A percentile compares a stretch with the other conserved stretches of the same genome.
Conservation (phyloP, 2,888 invertebrate genomes). For the Ceriagrion tenellum region DNA sequence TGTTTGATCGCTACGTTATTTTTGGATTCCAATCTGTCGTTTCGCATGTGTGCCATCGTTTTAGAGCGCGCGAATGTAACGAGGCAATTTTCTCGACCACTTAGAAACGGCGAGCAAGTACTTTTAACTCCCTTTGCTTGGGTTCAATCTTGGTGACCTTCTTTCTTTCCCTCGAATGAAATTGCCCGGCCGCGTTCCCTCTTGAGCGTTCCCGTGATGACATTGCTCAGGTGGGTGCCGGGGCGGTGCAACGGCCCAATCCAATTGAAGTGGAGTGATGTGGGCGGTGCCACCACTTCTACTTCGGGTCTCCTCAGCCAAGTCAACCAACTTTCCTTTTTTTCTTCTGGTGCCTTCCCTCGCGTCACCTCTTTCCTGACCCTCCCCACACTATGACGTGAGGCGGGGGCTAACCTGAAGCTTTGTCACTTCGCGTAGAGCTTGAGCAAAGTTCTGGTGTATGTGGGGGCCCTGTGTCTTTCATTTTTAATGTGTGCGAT, state of each 20-base stretch:
- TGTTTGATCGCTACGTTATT: neutral
- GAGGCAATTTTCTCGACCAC: too few relatives aligned
- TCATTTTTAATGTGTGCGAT: too few relatives aligned
- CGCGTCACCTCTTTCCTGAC: neutral
- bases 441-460: too few relatives aligned
- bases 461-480: too few relatives aligned
- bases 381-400: neutral
- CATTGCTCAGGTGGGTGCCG: neutral
- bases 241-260: neutral
- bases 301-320: neutral
- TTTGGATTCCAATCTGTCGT: neutral
- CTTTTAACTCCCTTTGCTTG: neutral
- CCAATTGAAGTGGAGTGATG: slow-evolving; percentile 4
- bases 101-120: neutral
- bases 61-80: too few relatives aligned
- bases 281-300: neutral
- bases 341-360: neutral
- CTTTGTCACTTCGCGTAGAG: too few relatives aligned
- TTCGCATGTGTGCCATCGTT: too few relatives aligned
- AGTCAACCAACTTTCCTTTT: neutral
- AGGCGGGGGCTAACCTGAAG: neutral
- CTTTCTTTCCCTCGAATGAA: neutral
- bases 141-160: neutral
- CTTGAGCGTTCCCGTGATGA: neutral
- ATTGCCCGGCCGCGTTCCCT: neutral